Evolutionary conservation across 92 coral and sea anemone species (phyloP).

Genomic region (Actinernus sp.): DNA sequence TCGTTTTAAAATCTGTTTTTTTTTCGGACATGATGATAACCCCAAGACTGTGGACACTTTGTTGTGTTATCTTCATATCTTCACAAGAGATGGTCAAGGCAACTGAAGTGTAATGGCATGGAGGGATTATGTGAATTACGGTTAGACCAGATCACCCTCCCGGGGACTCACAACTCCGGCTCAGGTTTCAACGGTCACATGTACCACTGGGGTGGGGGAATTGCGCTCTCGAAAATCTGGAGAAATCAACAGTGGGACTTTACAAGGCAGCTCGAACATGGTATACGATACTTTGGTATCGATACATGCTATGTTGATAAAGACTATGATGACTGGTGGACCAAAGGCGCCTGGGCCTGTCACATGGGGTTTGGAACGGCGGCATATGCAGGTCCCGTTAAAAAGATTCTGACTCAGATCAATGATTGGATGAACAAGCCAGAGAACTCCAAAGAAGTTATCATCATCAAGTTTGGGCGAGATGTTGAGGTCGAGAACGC

Average conservation of each 20-base stretch:
- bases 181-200: constrained; percentile 48
- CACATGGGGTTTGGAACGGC: constrained; percentile 18
- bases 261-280: constrained; percentile 40
- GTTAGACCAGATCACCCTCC: constrained; percentile 47
- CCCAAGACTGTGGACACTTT: too few relatives aligned
- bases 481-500: constrained; percentile 23
- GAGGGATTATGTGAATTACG: constrained; percentile 41
- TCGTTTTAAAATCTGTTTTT: too few relatives aligned
- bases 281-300: constrained; percentile 57
- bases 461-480: constrained; percentile 35
- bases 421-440: constrained; percentile 43
- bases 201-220: constrained; percentile 41
- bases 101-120: constrained; percentile 42
- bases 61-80: too few relatives aligned
- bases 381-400: constrained; percentile 41
- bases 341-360: constrained; percentile 30
- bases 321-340: constrained; percentile 22
- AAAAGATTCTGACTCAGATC: constrained; percentile 37
- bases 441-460: constrained; percentile 34
- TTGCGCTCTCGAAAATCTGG: constrained; percentile 10
- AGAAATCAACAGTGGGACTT: constrained; percentile 44
- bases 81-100: too few relatives aligned
- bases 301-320: constrained; percentile 38
- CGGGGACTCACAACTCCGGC: constrained; percentile 64
- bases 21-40: too few relatives aligned